Percentiles rank a stretch among this genome's conserved stretches.
Evolutionary conservation across 2,888 invertebrate genomes (phyloP).

Genomic region (Chalcosyrphus nemorum): DNA sequence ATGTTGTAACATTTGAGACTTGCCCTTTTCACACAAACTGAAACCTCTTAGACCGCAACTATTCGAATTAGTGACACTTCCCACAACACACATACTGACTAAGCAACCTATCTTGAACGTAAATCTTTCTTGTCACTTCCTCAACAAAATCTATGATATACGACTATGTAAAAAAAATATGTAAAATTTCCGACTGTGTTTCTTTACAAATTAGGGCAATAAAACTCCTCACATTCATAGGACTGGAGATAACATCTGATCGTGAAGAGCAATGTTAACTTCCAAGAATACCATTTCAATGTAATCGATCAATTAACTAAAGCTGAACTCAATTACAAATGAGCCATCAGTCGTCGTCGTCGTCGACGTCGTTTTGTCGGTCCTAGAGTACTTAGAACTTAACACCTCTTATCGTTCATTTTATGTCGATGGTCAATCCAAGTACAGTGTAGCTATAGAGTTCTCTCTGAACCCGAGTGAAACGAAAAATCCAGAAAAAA

Average conservation of each 20-base stretch:
- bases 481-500: neutral
- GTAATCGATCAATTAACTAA: slow-evolving; percentile 25
- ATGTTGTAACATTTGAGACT: neutral
- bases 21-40: neutral
- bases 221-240: neutral
- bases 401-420: slow-evolving; percentile 12
- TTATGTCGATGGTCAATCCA: neutral
- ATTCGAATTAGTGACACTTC: neutral
- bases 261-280: neutral
- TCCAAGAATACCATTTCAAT: slow-evolving; percentile 10
- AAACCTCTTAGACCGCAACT: neutral
- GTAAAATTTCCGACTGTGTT: too few species aligned
- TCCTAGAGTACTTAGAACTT: neutral
- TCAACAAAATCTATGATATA: neutral
- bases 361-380: neutral
- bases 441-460: slow-evolving; percentile 1
- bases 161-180: neutral
- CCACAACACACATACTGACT: neutral
- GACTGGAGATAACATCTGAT: neutral
- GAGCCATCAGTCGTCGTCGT: too few species aligned
- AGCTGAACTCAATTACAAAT: neutral
- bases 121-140: neutral
- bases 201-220: neutral
- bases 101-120: neutral
- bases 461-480: neutral